These are phyloP conservation scores for Xestia ashworthii DNA, from an alignment of 2,888 invertebrate genomes.

Conservation along the genomic window DNA sequence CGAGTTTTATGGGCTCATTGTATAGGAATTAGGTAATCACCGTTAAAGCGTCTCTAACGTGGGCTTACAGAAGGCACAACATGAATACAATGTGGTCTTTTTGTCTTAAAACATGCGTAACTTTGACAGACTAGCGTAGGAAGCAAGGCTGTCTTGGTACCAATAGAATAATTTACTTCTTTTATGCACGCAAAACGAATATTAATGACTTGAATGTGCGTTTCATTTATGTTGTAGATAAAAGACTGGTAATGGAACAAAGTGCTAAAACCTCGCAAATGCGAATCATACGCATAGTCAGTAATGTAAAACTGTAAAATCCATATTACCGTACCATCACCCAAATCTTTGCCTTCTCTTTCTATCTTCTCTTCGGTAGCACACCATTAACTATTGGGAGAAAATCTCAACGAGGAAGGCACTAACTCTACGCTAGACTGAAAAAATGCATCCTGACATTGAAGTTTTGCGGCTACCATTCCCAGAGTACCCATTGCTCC, in stretches of 20 bases:
- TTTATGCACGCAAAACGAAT: slow-evolving; percentile 49
- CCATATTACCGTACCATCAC: too few relatives aligned
- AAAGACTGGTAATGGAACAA: background rate
- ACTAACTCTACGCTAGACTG: background rate
- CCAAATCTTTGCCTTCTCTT: background rate
- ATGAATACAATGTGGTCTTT: slow-evolving; percentile 36
- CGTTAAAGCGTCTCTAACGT: slow-evolving; percentile 34
- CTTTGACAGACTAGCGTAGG: slow-evolving; percentile 59
- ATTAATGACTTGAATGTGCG: slow-evolving; percentile 48
- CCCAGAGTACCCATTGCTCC: background rate
- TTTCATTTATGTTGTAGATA: slow-evolving; percentile 25
- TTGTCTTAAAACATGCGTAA: slow-evolving; percentile 47
- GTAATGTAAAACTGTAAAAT: background rate
- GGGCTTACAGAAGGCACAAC: slow-evolving; percentile 36
- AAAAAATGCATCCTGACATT: background rate
- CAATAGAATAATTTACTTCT: slow-evolving; percentile 52
- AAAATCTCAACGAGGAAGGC: background rate
- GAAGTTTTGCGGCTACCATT: background rate
- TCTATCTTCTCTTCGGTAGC: too few relatives aligned
- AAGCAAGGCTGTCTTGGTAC: slow-evolving; percentile 55
- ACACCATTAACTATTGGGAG: too few relatives aligned
- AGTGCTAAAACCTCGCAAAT: background rate
- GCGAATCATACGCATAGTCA: background rate
- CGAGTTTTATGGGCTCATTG: slow-evolving; percentile 24
- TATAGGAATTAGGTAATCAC: slow-evolving; percentile 33